These are phyloP conservation scores for Cephus pulcher DNA, from an alignment of 2,888 invertebrate species.

Conservation along the genomic window DNA sequence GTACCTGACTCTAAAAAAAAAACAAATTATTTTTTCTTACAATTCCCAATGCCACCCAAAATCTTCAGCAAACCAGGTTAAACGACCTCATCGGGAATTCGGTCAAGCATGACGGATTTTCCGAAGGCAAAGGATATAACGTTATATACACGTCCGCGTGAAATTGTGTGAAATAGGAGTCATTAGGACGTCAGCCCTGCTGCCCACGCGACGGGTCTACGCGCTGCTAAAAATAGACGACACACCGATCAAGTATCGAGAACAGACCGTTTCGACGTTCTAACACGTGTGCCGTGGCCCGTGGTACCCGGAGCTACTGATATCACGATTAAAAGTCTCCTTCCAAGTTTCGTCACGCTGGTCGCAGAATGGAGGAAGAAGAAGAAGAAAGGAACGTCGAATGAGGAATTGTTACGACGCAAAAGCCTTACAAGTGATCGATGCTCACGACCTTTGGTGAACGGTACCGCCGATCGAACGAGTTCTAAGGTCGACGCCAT, in stretches of 20 bases:
- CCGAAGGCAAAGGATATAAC: background rate
- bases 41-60: background rate
- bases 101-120: background rate
- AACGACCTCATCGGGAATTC: background rate
- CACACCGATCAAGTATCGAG: slow-evolving; percentile 54
- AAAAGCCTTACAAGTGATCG: background rate
- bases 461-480: background rate
- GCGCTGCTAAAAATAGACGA: slow-evolving; percentile 53
- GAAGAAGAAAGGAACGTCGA: background rate
- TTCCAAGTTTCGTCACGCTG: background rate
- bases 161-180: slow-evolving; percentile 27
- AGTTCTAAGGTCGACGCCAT: background rate
- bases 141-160: background rate
- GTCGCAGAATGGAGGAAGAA: background rate
- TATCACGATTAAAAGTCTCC: background rate
- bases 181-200: slow-evolving; percentile 42
- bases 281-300: slow-evolving; percentile 18
- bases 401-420: background rate
- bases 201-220: slow-evolving; percentile 40
- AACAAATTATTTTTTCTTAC: background rate
- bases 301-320: background rate
- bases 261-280: slow-evolving; percentile 24
- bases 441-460: background rate
- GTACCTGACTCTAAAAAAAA: background rate
- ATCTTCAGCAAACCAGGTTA: background rate